Evolutionary conservation across 2,888 invertebrate genomes (phyloP).

Genomic region (Platerodrilus igneus): DNA sequence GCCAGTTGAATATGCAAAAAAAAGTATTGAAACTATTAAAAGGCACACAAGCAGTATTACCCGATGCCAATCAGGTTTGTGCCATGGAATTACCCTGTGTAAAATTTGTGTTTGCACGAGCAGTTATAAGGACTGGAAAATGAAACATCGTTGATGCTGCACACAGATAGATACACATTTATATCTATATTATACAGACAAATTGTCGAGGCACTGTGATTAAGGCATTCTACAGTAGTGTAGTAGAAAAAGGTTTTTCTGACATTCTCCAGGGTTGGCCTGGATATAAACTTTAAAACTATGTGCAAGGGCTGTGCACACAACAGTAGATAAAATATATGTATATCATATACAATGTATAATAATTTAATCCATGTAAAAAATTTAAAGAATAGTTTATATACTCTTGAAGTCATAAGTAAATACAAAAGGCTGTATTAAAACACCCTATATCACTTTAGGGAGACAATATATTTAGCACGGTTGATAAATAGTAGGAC

Average conservation of each 20-base stretch:
- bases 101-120: slow-evolving; percentile 32
- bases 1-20: slow-evolving; percentile 37
- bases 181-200: slow-evolving; percentile 47
- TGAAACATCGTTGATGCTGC: slow-evolving; percentile 46
- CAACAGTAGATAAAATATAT: slow-evolving; percentile 51
- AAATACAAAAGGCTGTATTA: slow-evolving; percentile 50
- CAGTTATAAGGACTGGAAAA: slow-evolving; percentile 40
- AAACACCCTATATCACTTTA: slow-evolving; percentile 50
- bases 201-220: slow-evolving; percentile 70
- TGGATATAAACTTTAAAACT: slow-evolving; percentile 45
- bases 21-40: slow-evolving; percentile 40
- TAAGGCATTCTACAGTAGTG: slow-evolving; percentile 79
- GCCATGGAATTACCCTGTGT: slow-evolving; percentile 32
- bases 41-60: slow-evolving; percentile 48
- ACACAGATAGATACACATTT: slow-evolving; percentile 47
- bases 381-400: slow-evolving; percentile 47
- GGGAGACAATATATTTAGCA: slow-evolving; percentile 49
- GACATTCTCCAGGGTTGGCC: slow-evolving; percentile 38
- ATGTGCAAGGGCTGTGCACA: slow-evolving; percentile 51
- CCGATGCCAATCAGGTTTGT: slow-evolving; percentile 26
- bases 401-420: slow-evolving; percentile 48
- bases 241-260: slow-evolving; percentile 54
- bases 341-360: slow-evolving; percentile 43
- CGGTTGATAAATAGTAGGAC: slow-evolving; percentile 32
- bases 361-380: slow-evolving; percentile 45